Evolutionary conservation across 2,113 vertebrate genomes (phyloP), one percentile per base, ranked within the genome.

Genomic region (Anthoscopus minutus): DNA sequence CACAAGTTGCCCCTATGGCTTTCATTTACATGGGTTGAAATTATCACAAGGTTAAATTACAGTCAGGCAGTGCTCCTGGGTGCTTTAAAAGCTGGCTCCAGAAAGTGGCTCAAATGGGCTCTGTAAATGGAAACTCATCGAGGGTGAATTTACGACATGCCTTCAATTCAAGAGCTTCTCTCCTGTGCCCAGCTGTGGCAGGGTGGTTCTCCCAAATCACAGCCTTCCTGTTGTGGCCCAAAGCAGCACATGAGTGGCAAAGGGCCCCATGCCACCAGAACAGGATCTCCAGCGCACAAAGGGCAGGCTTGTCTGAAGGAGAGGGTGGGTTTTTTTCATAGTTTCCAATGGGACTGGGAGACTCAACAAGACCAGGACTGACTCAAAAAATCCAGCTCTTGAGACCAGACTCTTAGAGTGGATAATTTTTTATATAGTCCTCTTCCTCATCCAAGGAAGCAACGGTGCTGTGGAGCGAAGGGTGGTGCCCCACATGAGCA

Each of bases 401-500:
- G 5, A 57, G 57, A 86, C 31, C 54, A 47, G 35, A 62, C 17
- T 40, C 25, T 84, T 19, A 5, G 60, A 62, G 27, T 25, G 38
- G 56, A 12, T 69, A 73, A 45, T 42, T 62, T 91, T 65, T 88
- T 47, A 15, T 47, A n/a, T 48, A 20, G 42, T 84, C 60, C 5
- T 50, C 14, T 65, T 70, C 23, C 53, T 2, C 1, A 69, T 24
- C 42, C 51, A 28, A 80, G 67, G 58, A 80, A 86, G 38, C 4
- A 3, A 4, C 0, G 0, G 54, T 28, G 25, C 42, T 78, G 50
- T 50, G 72, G 53, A 44, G 27, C 0, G 0, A 84, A 67, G 40
- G 35, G 53, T 18, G 3, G 1, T 44, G 51, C 61, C 37, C 48
- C 35, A 33, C 1, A 1, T 33, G 47, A 65, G 6, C 38, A 8